phyloP scores from a whole-genome alignment of 2,113 vertebrate species.

The Coptodon bakossiorum region DNA sequence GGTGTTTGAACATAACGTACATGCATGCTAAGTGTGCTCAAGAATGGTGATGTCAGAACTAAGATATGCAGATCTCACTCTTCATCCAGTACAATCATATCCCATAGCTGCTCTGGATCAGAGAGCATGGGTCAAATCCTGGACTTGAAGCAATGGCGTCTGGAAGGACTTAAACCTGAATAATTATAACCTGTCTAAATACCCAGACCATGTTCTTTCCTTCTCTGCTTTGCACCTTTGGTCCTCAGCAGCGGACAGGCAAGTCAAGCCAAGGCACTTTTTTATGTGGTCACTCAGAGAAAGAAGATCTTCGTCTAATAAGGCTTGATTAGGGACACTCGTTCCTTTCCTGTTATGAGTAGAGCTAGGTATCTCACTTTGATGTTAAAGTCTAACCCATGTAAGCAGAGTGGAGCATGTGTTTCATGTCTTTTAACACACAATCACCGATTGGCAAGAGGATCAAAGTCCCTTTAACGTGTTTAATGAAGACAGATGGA shows the following conservation, averaged over 20 bases:
- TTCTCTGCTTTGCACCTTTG: not conserved
- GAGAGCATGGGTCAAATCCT: constrained; percentile 32
- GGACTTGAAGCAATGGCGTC: constrained; percentile 20
- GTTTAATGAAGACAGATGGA: constrained; percentile 52
- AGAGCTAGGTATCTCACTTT: constrained; percentile 27
- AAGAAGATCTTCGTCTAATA: constrained; percentile 30
- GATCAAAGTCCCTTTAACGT: constrained; percentile 43
- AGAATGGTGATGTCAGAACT: constrained; percentile 43
- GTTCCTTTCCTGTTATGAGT: constrained; percentile 17
- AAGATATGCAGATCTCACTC: constrained; percentile 16
- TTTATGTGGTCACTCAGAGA: constrained; percentile 44
- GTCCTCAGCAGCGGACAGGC: constrained; percentile 8
- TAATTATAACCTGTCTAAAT: constrained; percentile 62
- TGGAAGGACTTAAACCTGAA: constrained; percentile 56
- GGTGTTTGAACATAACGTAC: not conserved
- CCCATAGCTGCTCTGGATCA: constrained; percentile 38
- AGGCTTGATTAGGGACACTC: constrained; percentile 49
- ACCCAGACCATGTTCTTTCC: constrained; percentile 9
- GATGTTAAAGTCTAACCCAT: constrained; percentile 30
- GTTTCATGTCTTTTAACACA: constrained; percentile 53
- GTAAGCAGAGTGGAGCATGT: constrained; percentile 8
- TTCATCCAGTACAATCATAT: constrained; percentile 1
- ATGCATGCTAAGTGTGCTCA: not conserved
- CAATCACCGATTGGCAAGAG: constrained; percentile 42
- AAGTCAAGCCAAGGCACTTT: constrained; percentile 16